Evolutionary conservation across 2,113 vertebrate species (phyloP).

Genomic region (Protobothrops mucrosquamatus): DNA sequence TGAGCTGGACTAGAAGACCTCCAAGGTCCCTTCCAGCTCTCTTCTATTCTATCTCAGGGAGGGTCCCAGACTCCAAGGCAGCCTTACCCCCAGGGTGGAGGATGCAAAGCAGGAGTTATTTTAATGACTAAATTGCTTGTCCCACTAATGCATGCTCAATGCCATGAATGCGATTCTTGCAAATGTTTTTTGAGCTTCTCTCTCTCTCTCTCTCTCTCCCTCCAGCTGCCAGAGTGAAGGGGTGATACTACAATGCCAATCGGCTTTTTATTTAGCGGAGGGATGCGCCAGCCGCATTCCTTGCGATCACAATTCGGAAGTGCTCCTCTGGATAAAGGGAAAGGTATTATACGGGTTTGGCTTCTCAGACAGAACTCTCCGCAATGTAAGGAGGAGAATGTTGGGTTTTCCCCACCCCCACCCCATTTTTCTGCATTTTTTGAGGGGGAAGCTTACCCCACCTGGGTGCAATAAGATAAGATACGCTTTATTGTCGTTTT

Average conservation of each 20-base stretch:
- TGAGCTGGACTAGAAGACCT: too few relatives aligned
- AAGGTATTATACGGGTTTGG: not conserved
- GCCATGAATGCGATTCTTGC: not conserved
- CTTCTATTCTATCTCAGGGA: not conserved
- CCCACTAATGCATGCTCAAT: not conserved
- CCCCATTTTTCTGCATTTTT: not conserved
- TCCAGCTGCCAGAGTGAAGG: not conserved
- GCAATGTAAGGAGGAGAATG: not conserved
- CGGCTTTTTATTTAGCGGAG: not conserved
- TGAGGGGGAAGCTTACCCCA: not conserved
- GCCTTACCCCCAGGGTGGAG: not conserved
- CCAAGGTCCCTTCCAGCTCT: too few relatives aligned
- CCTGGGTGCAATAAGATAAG: not conserved
- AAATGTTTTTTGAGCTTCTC: not conserved
- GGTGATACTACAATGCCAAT: not conserved
- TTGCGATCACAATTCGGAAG: not conserved
- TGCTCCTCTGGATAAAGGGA: not conserved
- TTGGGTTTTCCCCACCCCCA: not conserved
- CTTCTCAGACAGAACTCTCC: not conserved
- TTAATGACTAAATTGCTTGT: not conserved
- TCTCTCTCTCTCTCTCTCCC: not conserved
- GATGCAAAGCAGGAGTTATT: not conserved
- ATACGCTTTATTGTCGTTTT: too few relatives aligned
- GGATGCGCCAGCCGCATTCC: not conserved
- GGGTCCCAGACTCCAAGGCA: not conserved